These are phyloP conservation scores for Chaenogobius annularis DNA, from an alignment of 2,113 vertebrate species.

Conservation along the genomic window DNA sequence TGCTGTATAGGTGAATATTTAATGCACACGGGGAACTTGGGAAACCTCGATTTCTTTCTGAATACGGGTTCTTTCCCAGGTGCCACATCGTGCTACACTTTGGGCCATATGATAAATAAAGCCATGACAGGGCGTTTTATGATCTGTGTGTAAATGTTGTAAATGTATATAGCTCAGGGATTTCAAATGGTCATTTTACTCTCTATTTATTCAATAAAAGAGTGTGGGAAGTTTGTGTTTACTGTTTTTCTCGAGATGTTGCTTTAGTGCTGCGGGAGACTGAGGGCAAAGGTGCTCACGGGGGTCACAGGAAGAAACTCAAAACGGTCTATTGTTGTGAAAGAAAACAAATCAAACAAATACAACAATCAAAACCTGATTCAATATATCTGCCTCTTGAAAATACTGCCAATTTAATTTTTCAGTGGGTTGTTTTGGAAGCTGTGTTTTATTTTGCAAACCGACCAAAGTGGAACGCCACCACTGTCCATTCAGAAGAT, in stretches of 20 bases:
- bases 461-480: too few relatives aligned
- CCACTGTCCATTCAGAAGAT: neutral
- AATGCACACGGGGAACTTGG: too few relatives aligned
- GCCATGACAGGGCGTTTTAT: neutral
- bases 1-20: neutral
- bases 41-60: too few relatives aligned
- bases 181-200: constrained; percentile 16
- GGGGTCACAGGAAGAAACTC: neutral
- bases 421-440: neutral
- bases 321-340: neutral
- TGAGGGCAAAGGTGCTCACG: too few relatives aligned
- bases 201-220: constrained; percentile 64
- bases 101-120: constrained; percentile 9
- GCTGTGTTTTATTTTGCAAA: too few relatives aligned
- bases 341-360: too few relatives aligned
- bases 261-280: neutral
- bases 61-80: neutral
- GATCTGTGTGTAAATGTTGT: neutral
- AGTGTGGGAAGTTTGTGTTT: constrained; percentile 4
- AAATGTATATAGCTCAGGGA: constrained; percentile 38
- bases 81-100: neutral
- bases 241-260: neutral
- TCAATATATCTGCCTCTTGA: neutral
- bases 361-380: neutral
- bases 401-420: too few relatives aligned